phyloP scores from a whole-genome alignment of 2,113 vertebrate genomes.

The Alethe diademata region DNA sequence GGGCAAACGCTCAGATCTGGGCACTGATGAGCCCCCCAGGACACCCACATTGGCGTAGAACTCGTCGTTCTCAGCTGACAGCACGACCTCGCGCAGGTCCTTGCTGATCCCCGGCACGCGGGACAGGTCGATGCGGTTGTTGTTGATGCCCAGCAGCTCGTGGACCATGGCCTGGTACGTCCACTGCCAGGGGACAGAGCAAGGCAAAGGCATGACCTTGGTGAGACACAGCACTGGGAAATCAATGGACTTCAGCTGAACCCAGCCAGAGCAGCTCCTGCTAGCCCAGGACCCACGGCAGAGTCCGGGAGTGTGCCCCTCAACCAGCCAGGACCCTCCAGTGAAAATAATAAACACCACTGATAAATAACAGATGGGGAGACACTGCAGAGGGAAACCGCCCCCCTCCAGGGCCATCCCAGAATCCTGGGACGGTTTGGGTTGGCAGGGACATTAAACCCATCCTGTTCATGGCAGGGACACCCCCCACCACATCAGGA shows the following conservation, averaged over 20 bases:
- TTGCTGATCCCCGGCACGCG: conserved; percentile 91
- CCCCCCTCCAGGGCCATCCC: background rate
- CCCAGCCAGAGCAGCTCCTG: background rate
- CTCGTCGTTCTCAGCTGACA: conserved; percentile 94
- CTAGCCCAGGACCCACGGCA: background rate
- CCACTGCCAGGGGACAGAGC: conserved; percentile 78
- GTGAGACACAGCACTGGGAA: background rate
- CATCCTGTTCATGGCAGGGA: background rate
- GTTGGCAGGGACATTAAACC: background rate
- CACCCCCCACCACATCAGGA: background rate
- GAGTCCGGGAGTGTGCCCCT: accelerated
- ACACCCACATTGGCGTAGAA: conserved; percentile 93
- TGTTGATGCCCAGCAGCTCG: conserved; percentile 92
- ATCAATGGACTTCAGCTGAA: background rate
- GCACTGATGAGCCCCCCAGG: background rate
- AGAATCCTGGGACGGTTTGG: background rate
- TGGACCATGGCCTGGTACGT: conserved; percentile 99
- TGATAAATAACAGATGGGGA: background rate
- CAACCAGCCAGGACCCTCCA: background rate
- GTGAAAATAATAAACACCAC: background rate
- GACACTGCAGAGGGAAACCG: background rate
- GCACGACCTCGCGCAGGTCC: conserved; percentile 91
- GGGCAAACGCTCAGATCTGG: accelerated
- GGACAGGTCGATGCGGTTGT: conserved; percentile 95
- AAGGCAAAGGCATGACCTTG: background rate